These are phyloP conservation scores for Xylota segnis DNA, from an alignment of 2,888 invertebrate species.

Conservation along the genomic window DNA sequence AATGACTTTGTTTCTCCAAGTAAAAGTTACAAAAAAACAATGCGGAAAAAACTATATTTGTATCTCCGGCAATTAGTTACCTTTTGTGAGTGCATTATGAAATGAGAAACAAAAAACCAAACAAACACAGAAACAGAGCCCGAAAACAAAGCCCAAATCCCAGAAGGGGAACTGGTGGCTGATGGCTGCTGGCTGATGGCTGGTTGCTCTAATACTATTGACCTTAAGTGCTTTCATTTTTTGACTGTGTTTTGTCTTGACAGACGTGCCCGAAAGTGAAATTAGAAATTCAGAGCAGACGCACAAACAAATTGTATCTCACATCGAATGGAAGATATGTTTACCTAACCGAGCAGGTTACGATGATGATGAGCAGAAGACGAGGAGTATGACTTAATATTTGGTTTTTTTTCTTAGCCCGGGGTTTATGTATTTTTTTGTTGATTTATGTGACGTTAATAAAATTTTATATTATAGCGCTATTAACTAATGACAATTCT, in stretches of 20 bases:
- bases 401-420: no score
- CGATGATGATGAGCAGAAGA: conserved; percentile 21
- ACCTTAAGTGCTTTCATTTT: conserved; percentile 58
- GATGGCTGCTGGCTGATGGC: not conserved
- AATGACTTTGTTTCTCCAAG: not conserved
- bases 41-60: not conserved
- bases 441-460: conserved; percentile 17
- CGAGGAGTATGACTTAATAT: conserved; percentile 2
- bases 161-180: conserved; percentile 14
- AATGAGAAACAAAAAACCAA: conserved; percentile 23
- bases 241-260: conserved; percentile 1
- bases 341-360: conserved; percentile 42
- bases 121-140: not conserved
- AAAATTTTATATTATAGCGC: conserved; percentile 17
- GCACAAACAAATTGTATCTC: conserved; percentile 18
- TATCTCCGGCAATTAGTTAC: conserved; percentile 35
- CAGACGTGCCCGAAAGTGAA: conserved; percentile 49
- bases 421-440: not conserved
- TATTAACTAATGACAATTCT: conserved; percentile 22
- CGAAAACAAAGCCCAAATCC: conserved; percentile 11
- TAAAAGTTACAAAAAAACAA: not conserved
- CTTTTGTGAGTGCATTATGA: conserved; percentile 26
- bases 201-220: conserved; percentile 26
- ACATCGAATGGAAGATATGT: not conserved
- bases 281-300: conserved; percentile 51